A percentile compares a stretch with the other conserved stretches of the same genome.
phyloP scores from a whole-genome alignment of 2,888 invertebrate species.

The Cephus sareptanus region DNA sequence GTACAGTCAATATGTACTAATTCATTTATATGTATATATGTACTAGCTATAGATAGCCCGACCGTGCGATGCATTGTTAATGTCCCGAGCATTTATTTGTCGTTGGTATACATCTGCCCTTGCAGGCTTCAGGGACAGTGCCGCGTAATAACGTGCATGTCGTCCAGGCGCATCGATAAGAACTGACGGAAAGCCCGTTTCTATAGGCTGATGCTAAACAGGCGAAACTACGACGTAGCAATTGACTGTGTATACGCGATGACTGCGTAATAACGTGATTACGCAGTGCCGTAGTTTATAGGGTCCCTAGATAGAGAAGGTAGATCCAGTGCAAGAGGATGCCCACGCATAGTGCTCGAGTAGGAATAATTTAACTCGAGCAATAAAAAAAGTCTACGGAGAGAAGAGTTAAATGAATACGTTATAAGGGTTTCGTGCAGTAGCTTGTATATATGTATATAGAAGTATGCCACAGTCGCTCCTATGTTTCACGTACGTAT shows the following conservation, averaged over 20 bases:
- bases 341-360: not conserved
- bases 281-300: not conserved
- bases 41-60: not conserved
- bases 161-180: not conserved
- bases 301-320: not conserved
- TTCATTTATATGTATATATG: not conserved
- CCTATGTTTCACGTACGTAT: not conserved
- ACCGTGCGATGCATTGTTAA: conserved; percentile 37
- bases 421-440: not conserved
- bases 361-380: not conserved
- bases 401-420: not conserved
- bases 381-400: not conserved
- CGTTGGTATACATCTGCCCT: conserved; percentile 49
- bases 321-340: not conserved
- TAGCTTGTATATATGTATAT: not conserved
- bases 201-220: not conserved
- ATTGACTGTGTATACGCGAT: not conserved
- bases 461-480: not conserved
- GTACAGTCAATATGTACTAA: not conserved
- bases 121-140: conserved; percentile 52
- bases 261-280: not conserved
- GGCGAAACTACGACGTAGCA: not conserved
- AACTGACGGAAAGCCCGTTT: not conserved
- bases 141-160: not conserved
- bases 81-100: conserved; percentile 50